Conservation (phyloP, 2,797 vertebrate species). For the Ataeniobius toweri region DNA sequence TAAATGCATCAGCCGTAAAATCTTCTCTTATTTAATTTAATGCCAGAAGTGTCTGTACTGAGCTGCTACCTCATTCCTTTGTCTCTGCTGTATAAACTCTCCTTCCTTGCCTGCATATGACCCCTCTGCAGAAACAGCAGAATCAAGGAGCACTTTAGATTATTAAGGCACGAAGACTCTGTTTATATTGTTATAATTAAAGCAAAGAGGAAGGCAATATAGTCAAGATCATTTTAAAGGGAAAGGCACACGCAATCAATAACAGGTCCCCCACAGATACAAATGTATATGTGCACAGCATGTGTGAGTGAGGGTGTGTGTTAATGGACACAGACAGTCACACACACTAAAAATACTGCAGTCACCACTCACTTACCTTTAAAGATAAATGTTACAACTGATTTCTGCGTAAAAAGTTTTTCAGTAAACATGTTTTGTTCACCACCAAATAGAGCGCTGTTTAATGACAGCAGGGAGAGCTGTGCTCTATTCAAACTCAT, state of each 20-base stretch:
- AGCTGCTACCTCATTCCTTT: background rate
- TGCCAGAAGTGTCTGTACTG: background rate
- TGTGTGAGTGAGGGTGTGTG: background rate
- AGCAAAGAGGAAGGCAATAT: background rate
- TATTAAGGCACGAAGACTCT: background rate
- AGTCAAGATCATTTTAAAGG: background rate
- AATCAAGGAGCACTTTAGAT: background rate
- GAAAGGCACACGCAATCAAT: background rate
- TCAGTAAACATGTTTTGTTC: background rate
- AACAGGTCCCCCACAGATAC: background rate
- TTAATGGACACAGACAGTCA: background rate
- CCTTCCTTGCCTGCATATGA: background rate
- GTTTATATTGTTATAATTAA: background rate
- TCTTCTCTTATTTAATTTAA: background rate
- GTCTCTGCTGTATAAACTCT: background rate
- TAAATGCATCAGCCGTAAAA: background rate
- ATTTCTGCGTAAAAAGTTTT: background rate
- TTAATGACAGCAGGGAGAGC: background rate
- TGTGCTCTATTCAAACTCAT: background rate
- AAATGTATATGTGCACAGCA: background rate
- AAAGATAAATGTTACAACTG: background rate
- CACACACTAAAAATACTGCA: background rate
- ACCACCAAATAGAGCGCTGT: background rate
- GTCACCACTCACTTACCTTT: background rate
- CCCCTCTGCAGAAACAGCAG: background rate